Base-by-base conservation (phyloP, 2,113 vertebrate species). In the Taurulus bubalis region DNA sequence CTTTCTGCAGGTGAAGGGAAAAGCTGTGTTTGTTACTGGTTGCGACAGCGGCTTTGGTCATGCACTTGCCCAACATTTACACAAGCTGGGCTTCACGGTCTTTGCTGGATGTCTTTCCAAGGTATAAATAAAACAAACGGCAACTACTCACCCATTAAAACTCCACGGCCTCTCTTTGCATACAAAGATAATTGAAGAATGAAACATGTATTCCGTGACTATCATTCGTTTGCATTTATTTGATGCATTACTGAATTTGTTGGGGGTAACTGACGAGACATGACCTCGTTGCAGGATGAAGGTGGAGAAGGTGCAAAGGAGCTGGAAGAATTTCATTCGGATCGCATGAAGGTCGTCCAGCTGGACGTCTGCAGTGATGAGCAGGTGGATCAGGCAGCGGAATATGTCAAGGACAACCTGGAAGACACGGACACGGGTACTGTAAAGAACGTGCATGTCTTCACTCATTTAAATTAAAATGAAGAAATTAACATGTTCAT, bases 1-100 rank as follows among this genome's bases (percentile, higher is more conserved):
- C 8, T 70, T 8, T 74, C 30, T 83, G 53, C 67, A 98, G 97
- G 93, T 91, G 58, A 86, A 91, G 16, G 95, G 95, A 0, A 97
- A 96, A 90, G 93, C 92, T 0, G 96, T 97, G 69, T 85, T 98
- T 0, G 89, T 97, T 65, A 97, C 97, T 8, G 96, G 96, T 58
- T 98, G 97, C 63, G 96, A 98, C 91, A 93, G 90, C 67, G 96
- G 97, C 3, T 97, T 97, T 80, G 97, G 97, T 38, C 92, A 93
- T 28, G 95, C 94, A 18, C 92, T 97, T 32, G 96, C 97, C 64
- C 95, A 95, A 84, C 93, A 86, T 70, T 91, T 98, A 28, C 96
- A 97, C 34, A 85, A 90, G 15, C 82, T 95, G 5, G 96, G 96
- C 36, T 98, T 97, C 91, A 96, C 91, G 0, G 95, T 96, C 77